A percentile compares a stretch with the other conserved stretches of the same genome.
These are phyloP conservation scores for Mythimna vitellina DNA, from an alignment of 2,888 invertebrate genomes.

Conservation along the genomic window DNA sequence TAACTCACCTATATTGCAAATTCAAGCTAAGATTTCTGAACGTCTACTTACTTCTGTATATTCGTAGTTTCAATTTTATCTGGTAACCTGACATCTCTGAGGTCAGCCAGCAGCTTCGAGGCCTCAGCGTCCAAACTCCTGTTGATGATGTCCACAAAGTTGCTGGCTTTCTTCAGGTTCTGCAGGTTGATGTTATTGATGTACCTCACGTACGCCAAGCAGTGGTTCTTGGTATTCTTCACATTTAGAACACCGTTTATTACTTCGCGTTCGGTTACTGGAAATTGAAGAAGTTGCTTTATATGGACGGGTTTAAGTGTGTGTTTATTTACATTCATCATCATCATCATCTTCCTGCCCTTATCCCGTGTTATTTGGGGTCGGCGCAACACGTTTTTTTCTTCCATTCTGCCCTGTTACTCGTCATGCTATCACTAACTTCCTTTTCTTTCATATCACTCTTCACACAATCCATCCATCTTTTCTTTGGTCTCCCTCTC, in stretches of 20 bases:
- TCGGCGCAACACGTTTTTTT: too few species aligned
- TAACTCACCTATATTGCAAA: too few species aligned
- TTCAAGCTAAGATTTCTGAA: neutral
- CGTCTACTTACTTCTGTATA: constrained; percentile 92
- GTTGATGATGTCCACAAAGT: constrained; percentile 98
- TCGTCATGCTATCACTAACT: too few species aligned
- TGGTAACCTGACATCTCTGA: constrained; percentile 97
- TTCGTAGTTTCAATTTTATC: constrained; percentile 97
- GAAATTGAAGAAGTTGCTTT: constrained; percentile 45
- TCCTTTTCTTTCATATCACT: too few species aligned
- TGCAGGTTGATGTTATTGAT: constrained; percentile 99
- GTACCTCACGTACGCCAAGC: constrained; percentile 97
- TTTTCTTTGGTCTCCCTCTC: too few species aligned
- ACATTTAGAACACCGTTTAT: constrained; percentile 98
- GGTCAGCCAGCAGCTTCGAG: constrained; percentile 95
- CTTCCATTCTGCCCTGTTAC: too few species aligned
- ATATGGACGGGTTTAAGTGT: too few species aligned
- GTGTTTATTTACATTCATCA: too few species aligned
- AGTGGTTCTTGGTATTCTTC: constrained; percentile 98
- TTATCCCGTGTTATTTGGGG: too few species aligned
- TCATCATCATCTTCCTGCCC: too few species aligned
- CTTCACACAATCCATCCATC: too few species aligned
- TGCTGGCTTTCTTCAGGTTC: constrained; percentile 97
- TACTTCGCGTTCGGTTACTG: constrained; percentile 99
- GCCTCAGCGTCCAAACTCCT: constrained; percentile 98